phyloP scores from a whole-genome alignment of 2,113 vertebrate genomes.

The Origma solitaria region DNA sequence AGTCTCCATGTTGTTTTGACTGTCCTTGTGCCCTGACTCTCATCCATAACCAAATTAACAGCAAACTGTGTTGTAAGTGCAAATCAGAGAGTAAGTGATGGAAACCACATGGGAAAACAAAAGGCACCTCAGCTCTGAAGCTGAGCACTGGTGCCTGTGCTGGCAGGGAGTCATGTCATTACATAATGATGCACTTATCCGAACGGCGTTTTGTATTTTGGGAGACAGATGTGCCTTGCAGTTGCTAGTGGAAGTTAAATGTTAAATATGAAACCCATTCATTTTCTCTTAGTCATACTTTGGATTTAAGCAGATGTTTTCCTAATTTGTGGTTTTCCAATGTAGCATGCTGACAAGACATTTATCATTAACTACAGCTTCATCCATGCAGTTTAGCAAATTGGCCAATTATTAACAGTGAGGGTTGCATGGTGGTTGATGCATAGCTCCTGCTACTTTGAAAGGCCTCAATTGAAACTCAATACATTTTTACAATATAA shows the following conservation, averaged over 20 bases:
- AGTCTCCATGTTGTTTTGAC: neutral
- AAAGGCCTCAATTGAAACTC: slow-evolving; percentile 34
- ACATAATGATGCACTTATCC: slow-evolving; percentile 25
- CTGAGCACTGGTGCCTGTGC: neutral
- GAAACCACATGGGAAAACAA: neutral
- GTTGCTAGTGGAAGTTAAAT: slow-evolving; percentile 50
- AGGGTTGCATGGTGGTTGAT: neutral
- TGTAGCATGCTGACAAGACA: slow-evolving; percentile 59
- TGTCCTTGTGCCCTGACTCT: neutral
- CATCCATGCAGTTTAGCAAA: slow-evolving; percentile 54
- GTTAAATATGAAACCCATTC: slow-evolving; percentile 63
- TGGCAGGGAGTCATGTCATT: slow-evolving; percentile 7
- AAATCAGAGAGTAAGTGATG: neutral
- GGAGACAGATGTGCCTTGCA: slow-evolving; percentile 54
- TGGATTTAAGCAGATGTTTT: slow-evolving; percentile 61
- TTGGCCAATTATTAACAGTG: slow-evolving; percentile 56
- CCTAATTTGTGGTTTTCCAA: slow-evolving; percentile 57
- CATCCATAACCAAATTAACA: neutral
- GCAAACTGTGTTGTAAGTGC: neutral
- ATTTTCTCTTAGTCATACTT: slow-evolving; percentile 67
- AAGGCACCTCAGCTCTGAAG: neutral
- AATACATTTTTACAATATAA: slow-evolving; percentile 40
- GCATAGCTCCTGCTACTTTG: slow-evolving; percentile 43
- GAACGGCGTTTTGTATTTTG: neutral
- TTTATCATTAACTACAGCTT: slow-evolving; percentile 50